Evolutionary conservation across 2,113 vertebrate species (phyloP).

Genomic region (Suncus etruscus): DNA sequence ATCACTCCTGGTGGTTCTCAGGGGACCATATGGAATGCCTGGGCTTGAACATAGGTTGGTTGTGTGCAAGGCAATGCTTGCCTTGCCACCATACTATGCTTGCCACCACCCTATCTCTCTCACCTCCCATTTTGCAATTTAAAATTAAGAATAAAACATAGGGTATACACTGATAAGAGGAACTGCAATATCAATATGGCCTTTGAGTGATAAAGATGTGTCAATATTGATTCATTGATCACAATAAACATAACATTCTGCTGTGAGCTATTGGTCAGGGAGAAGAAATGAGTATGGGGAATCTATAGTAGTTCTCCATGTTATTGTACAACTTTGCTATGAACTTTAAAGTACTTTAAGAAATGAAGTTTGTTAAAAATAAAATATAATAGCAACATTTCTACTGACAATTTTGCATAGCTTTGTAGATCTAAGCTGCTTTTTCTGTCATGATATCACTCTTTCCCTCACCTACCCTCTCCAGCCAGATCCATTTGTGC

Average conservation of each 20-base stretch:
- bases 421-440: background rate
- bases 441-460: background rate
- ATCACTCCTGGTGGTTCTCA: no score
- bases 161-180: background rate
- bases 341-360: background rate
- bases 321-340: background rate
- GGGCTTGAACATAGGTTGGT: no score
- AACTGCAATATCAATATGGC: background rate
- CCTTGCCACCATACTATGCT: no score
- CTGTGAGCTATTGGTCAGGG: background rate
- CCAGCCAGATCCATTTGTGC: background rate
- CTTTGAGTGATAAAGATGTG: background rate
- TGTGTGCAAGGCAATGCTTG: no score
- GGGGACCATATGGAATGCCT: no score
- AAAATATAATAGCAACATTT: background rate
- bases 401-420: background rate
- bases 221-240: background rate
- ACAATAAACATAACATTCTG: background rate
- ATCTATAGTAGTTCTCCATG: background rate
- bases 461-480: background rate
- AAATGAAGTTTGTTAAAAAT: slow-evolving; percentile 22
- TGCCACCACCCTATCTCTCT: no score
- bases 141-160: background rate
- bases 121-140: background rate
- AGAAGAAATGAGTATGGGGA: background rate